Evolutionary conservation across 2,113 vertebrate species (phyloP).

Genomic region (Phyllopteryx taeniolatus): DNA sequence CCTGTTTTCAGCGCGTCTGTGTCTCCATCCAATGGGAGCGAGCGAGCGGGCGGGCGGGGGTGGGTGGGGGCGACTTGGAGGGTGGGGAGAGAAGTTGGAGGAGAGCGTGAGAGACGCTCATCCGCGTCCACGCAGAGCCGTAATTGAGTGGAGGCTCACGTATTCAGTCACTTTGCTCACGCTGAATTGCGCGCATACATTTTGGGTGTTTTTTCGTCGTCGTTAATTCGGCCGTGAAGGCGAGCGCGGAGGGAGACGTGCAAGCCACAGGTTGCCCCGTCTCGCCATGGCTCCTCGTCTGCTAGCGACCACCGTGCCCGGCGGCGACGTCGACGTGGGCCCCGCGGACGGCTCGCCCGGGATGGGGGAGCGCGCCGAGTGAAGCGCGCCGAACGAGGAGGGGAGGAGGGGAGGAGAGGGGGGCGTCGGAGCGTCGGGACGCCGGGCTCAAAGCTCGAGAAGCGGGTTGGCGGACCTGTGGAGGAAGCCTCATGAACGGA

Average conservation of each 20-base stretch:
- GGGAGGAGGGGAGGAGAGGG: slow-evolving; percentile 17
- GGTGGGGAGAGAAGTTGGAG: slow-evolving; percentile 68
- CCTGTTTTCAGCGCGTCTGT: slow-evolving; percentile 50
- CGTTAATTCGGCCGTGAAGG: not conserved
- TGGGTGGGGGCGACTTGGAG: slow-evolving; percentile 43
- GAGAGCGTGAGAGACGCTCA: slow-evolving; percentile 65
- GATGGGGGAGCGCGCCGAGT: slow-evolving; percentile 23
- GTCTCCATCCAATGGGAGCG: slow-evolving; percentile 67
- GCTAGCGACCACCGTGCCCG: slow-evolving; percentile 3
- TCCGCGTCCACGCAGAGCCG: slow-evolving; percentile 44
- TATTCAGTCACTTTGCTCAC: slow-evolving; percentile 18
- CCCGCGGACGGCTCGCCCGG: slow-evolving; percentile 22
- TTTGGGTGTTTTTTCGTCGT: not conserved
- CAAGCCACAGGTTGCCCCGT: slow-evolving; percentile 58
- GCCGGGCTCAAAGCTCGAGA: slow-evolving; percentile 36
- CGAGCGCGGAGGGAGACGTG: not conserved
- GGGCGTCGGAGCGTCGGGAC: slow-evolving; percentile 2
- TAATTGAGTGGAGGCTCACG: slow-evolving; percentile 51
- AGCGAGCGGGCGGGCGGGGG: slow-evolving; percentile 52
- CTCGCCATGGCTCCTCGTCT: slow-evolving; percentile 49
- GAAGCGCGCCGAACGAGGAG: slow-evolving; percentile 29
- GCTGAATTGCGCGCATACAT: slow-evolving; percentile 11
- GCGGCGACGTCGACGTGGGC: slow-evolving; percentile 25
- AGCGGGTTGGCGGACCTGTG: slow-evolving; percentile 57
- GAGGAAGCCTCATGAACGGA: slow-evolving; percentile 51